These are phyloP conservation scores for Drosophila ananassae DNA, from an alignment of 1,140 invertebrate genomes.

Conservation along the genomic window DNA sequence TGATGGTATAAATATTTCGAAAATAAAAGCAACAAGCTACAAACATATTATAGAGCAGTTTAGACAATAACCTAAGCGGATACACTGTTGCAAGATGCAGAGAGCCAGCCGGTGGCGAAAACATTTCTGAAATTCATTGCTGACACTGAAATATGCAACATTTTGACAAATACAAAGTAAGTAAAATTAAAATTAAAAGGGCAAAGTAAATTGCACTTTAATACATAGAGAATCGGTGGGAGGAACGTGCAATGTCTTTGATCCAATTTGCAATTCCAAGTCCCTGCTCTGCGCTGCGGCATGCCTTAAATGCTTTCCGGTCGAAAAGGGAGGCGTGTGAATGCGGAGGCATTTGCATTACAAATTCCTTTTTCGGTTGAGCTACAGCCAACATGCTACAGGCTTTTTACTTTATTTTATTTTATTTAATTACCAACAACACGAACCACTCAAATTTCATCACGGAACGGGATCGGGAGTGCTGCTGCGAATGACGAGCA, in stretches of 20 bases:
- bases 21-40: background rate
- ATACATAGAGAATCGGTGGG: slow-evolving; percentile 37
- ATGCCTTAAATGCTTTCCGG: slow-evolving; percentile 52
- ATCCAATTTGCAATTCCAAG: slow-evolving; percentile 70
- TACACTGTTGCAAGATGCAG: background rate
- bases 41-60: background rate
- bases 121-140: slow-evolving; percentile 61
- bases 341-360: slow-evolving; percentile 48
- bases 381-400: slow-evolving; percentile 1
- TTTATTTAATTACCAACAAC: slow-evolving; percentile 43
- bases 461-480: background rate
- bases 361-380: slow-evolving; percentile 27
- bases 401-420: slow-evolving; percentile 35
- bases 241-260: slow-evolving; percentile 68
- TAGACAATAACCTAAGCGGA: background rate
- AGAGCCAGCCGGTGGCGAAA: background rate
- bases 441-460: slow-evolving; percentile 35
- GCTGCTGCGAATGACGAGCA: background rate
- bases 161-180: slow-evolving; percentile 78
- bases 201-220: slow-evolving; percentile 63
- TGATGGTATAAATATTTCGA: background rate
- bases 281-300: slow-evolving; percentile 40
- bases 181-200: background rate
- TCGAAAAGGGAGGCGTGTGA: slow-evolving; percentile 2
- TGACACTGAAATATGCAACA: slow-evolving; percentile 71